Evolutionary conservation across 2,113 vertebrate genomes (phyloP).

Genomic region (Pedetes capensis): DNA sequence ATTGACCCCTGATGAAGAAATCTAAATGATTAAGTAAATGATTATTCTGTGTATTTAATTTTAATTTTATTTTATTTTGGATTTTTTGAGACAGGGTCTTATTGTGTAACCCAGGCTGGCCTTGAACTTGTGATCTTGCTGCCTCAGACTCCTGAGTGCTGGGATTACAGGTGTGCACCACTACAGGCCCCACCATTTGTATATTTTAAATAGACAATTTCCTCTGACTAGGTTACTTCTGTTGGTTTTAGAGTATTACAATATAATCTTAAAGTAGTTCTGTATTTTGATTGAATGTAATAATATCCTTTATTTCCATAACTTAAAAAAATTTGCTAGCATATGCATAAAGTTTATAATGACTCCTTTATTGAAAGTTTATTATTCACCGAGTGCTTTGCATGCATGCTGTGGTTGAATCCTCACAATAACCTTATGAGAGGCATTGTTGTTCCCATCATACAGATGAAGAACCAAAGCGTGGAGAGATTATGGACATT

Average conservation of each 20-base stretch:
- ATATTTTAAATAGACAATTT: neutral
- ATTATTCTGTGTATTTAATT: neutral
- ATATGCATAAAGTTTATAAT: constrained; percentile 23
- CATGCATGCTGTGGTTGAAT: neutral
- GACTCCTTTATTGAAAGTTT: constrained; percentile 37
- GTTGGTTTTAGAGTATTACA: neutral
- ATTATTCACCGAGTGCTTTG: neutral
- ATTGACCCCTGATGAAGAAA: constrained; percentile 8
- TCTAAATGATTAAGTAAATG: neutral
- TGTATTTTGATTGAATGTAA: neutral
- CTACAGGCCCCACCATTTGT: no score
- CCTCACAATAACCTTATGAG: neutral
- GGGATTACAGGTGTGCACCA: no score
- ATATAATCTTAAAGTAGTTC: constrained; percentile 37
- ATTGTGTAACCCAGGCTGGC: neutral
- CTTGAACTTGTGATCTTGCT: neutral
- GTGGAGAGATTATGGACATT: neutral
- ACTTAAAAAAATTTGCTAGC: constrained; percentile 30
- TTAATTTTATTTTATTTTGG: no score
- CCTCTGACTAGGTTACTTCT: neutral
- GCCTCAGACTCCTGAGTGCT: no score
- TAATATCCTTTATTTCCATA: constrained; percentile 7
- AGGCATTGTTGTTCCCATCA: neutral
- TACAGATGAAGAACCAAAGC: neutral
- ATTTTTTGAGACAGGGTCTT: neutral